These are phyloP conservation scores for Etheostoma perlongum DNA, from an alignment of 2,797 vertebrate genomes.

Conservation along the genomic window DNA sequence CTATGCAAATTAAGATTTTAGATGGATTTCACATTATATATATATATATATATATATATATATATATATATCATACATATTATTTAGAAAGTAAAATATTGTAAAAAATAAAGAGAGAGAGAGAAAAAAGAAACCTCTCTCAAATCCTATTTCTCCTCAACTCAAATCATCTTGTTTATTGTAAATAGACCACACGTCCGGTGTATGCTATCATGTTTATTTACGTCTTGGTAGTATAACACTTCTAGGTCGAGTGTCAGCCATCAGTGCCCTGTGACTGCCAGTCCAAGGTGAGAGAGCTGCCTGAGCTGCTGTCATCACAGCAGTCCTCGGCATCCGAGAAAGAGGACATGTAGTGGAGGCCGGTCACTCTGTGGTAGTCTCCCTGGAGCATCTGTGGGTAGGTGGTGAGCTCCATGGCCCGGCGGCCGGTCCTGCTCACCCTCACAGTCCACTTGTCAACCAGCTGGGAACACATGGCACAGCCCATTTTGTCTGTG, in stretches of 20 bases:
- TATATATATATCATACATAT: not conserved
- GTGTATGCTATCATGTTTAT: constrained; percentile 1
- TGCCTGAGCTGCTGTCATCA: constrained; percentile 73
- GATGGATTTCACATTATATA: not conserved
- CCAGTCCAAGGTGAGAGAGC: constrained; percentile 73
- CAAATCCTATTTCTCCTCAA: not conserved
- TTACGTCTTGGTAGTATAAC: constrained; percentile 1
- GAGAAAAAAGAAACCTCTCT: not conserved
- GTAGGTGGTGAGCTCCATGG: constrained; percentile 76
- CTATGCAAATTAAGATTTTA: not conserved
- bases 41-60: not conserved
- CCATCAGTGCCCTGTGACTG: constrained; percentile 65
- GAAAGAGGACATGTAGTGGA: constrained; percentile 81
- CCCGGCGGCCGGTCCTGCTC: constrained; percentile 57
- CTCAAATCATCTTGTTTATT: constrained; percentile 27
- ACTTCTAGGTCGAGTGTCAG: constrained; percentile 25
- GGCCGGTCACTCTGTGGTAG: constrained; percentile 77
- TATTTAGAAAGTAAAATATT: not conserved
- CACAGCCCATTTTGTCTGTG: constrained; percentile 70
- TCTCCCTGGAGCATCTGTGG: constrained; percentile 69
- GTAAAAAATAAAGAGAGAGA: not conserved
- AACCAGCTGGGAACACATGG: constrained; percentile 81
- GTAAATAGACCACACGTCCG: constrained; percentile 6
- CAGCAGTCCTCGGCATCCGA: constrained; percentile 79
- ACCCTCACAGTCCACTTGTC: constrained; percentile 78